A percentile compares a stretch with the other conserved stretches of the same genome.
Evolutionary conservation across 2,113 vertebrate species (phyloP).

Genomic region (Prolemur simus): DNA sequence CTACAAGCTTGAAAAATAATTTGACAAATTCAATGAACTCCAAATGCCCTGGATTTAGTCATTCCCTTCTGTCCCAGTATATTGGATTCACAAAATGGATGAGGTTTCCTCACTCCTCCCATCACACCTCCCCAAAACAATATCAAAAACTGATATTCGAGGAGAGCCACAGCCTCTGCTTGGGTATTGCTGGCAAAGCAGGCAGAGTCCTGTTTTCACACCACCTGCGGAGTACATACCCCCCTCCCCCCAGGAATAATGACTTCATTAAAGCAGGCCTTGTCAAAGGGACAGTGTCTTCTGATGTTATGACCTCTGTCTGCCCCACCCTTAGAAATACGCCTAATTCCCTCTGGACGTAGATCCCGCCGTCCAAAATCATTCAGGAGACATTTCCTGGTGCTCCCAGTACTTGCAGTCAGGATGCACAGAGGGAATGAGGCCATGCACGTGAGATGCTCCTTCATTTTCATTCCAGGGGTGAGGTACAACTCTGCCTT

Average conservation of each 20-base stretch:
- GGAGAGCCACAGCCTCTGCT: background rate
- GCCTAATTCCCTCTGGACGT: background rate
- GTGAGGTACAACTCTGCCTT: background rate
- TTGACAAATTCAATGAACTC: background rate
- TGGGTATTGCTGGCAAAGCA: background rate
- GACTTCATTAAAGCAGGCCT: background rate
- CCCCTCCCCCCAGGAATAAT: background rate
- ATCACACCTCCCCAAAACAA: background rate
- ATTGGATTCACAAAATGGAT: background rate
- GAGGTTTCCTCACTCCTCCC: background rate
- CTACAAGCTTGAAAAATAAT: conserved; percentile 3
- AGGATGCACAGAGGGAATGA: background rate
- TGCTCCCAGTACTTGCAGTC: background rate
- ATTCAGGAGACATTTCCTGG: background rate
- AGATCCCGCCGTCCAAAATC: background rate
- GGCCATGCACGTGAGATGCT: background rate
- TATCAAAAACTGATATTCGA: background rate
- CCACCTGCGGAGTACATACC: background rate
- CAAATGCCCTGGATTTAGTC: background rate
- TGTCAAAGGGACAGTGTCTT: background rate
- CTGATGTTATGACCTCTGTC: background rate
- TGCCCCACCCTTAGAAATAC: background rate
- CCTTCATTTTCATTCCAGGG: background rate
- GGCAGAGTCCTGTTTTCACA: background rate
- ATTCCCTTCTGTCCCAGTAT: background rate